Percentiles rank a stretch among this genome's conserved stretches.
Conservation (phyloP, 1,140 invertebrate genomes). For the Bombus superbus region DNA sequence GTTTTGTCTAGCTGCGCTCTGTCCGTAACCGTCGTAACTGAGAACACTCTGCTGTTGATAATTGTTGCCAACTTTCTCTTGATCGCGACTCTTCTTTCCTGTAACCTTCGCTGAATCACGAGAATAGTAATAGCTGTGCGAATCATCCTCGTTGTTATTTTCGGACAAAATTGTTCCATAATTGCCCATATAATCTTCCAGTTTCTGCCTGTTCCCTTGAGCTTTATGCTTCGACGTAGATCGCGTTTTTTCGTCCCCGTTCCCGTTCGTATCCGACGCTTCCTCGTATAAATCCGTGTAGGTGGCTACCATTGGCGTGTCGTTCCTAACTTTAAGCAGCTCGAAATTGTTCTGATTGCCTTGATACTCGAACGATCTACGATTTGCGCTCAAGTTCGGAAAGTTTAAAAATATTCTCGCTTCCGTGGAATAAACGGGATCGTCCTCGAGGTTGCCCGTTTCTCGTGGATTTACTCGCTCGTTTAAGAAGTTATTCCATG, state of each 20-base stretch:
- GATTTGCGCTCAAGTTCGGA: constrained; percentile 58
- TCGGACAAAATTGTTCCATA: constrained; percentile 30
- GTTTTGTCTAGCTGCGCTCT: constrained; percentile 41
- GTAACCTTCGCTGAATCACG: constrained; percentile 30
- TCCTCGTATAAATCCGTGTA: constrained; percentile 77
- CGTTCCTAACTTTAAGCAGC: constrained; percentile 77
- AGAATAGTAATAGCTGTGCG: constrained; percentile 51
- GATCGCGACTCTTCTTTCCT: constrained; percentile 49
- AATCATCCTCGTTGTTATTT: constrained; percentile 21
- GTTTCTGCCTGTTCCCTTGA: constrained; percentile 51
- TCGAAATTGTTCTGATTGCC: constrained; percentile 76
- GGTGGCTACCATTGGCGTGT: constrained; percentile 77
- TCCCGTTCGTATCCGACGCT: neutral
- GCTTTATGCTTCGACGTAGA: constrained; percentile 11
- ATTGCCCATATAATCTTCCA: constrained; percentile 59
- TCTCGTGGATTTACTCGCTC: neutral
- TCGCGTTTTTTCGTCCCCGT: neutral
- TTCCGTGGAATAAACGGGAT: constrained; percentile 74
- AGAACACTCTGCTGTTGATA: constrained; percentile 57
- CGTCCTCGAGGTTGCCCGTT: constrained; percentile 58
- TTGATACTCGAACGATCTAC: constrained; percentile 73
- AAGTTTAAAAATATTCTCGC: constrained; percentile 76
- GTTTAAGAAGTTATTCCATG: neutral
- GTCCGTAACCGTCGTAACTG: constrained; percentile 58
- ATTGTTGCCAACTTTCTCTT: constrained; percentile 68